Evolutionary conservation across 2,888 invertebrate genomes (phyloP).

Genomic region (Cantharis nigra): DNA sequence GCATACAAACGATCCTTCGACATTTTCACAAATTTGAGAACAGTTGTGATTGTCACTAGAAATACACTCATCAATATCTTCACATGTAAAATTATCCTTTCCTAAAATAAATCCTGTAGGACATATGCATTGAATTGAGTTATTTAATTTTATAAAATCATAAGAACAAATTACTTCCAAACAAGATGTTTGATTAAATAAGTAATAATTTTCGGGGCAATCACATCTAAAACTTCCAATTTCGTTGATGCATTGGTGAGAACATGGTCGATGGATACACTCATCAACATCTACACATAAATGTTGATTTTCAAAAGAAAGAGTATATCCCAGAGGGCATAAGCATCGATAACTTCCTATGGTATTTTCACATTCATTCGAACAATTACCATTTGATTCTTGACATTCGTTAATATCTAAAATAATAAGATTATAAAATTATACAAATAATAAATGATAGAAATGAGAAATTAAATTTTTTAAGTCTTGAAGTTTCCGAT

Average conservation of each 20-base stretch:
- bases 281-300: conserved; percentile 58
- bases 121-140: conserved; percentile 52
- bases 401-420: conserved; percentile 52
- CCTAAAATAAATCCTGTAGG: conserved; percentile 52
- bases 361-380: conserved; percentile 58
- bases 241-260: conserved; percentile 43
- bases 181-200: conserved; percentile 49
- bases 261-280: conserved; percentile 50
- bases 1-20: conserved; percentile 61
- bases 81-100: conserved; percentile 51
- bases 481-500: not conserved
- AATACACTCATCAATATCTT: conserved; percentile 53
- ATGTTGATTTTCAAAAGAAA: conserved; percentile 53
- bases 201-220: conserved; percentile 50
- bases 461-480: no score
- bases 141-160: conserved; percentile 47
- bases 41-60: conserved; percentile 46
- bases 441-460: no score
- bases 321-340: conserved; percentile 62
- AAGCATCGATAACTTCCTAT: conserved; percentile 61
- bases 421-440: not conserved
- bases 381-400: conserved; percentile 47
- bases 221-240: conserved; percentile 52
- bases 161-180: conserved; percentile 49
- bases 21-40: conserved; percentile 58